These are phyloP conservation scores for Oophaga sylvatica DNA, from an alignment of 2,797 vertebrate species.

Conservation along the genomic window DNA sequence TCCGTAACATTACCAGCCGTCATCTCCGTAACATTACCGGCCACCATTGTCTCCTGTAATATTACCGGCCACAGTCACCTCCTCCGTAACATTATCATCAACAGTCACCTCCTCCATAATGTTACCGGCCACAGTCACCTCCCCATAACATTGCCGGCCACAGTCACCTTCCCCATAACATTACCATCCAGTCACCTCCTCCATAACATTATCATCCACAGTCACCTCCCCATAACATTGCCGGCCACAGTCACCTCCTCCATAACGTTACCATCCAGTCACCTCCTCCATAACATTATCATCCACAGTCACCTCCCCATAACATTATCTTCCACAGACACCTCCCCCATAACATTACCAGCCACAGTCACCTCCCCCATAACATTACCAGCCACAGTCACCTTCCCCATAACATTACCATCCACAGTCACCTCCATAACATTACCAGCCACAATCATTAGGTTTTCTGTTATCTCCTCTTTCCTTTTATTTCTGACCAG, in stretches of 20 bases:
- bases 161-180: too few species aligned
- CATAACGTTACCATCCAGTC: not conserved
- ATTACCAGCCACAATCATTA: not conserved
- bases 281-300: not conserved
- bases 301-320: not conserved
- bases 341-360: not conserved
- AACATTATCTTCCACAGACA: not conserved
- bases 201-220: not conserved
- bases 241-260: not conserved
- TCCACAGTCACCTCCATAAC: not conserved
- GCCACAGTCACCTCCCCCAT: not conserved
- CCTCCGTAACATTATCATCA: too few species aligned
- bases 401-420: not conserved
- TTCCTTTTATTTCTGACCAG: slow-evolving; percentile 68
- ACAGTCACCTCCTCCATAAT: too few species aligned
- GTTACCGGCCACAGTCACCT: too few species aligned
- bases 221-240: not conserved
- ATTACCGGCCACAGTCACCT: too few species aligned
- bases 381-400: not conserved
- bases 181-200: not conserved
- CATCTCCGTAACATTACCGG: too few species aligned
- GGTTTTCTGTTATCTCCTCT: not conserved
- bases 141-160: too few species aligned
- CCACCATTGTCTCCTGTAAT: too few species aligned
- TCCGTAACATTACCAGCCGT: too few species aligned